Percentiles rank a stretch among this genome's conserved stretches.
phyloP scores from a whole-genome alignment of 2,888 invertebrate genomes.

The Arctia plantaginis region DNA sequence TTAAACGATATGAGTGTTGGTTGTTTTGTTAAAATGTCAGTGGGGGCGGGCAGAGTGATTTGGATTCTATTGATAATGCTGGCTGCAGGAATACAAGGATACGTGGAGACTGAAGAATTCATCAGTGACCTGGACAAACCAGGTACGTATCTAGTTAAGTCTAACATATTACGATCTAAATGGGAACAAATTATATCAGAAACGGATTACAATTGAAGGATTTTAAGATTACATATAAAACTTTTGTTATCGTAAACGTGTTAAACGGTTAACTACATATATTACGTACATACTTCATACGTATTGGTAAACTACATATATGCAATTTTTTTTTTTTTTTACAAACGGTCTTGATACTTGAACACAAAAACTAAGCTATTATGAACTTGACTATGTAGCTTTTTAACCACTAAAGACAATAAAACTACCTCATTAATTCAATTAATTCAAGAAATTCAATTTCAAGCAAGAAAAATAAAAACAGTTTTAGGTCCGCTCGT shows the following conservation, averaged over 20 bases:
- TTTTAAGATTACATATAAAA: not conserved
- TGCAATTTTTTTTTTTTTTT: not conserved
- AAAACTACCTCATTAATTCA: conserved; percentile 7
- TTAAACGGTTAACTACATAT: not conserved
- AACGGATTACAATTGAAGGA: not conserved
- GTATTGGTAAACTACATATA: not conserved
- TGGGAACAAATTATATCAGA: not conserved
- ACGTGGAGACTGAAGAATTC: conserved; percentile 83
- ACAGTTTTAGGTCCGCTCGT: not conserved
- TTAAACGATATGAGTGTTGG: conserved; percentile 34
- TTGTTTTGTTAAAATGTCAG: conserved; percentile 47
- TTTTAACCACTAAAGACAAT: conserved; percentile 8
- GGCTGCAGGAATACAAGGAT: conserved; percentile 72
- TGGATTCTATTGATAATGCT: conserved; percentile 64
- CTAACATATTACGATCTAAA: not conserved
- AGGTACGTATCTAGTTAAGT: conserved; percentile 68
- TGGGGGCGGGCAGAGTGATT: conserved; percentile 45
- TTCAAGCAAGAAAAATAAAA: not conserved
- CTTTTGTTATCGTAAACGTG: not conserved
- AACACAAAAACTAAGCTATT: not conserved
- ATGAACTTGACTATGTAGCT: not conserved
- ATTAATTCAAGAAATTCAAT: not conserved
- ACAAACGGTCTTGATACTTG: not conserved
- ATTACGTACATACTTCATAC: not conserved
- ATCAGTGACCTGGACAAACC: conserved; percentile 87